phyloP scores from a whole-genome alignment of 2,888 invertebrate species.

The Hecatera dysodea region DNA sequence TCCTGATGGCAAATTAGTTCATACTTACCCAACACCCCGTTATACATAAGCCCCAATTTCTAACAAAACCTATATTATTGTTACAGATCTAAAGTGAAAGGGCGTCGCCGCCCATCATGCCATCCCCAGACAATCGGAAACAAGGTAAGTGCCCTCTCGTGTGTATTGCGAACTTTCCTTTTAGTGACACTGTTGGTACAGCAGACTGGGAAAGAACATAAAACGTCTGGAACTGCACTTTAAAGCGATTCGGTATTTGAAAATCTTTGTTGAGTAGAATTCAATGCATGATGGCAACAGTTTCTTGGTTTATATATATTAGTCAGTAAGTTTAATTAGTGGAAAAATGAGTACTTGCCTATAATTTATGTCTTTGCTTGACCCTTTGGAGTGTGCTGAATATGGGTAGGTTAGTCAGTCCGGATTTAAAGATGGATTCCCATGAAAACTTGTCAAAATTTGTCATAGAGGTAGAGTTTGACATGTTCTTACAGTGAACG shows the following conservation, averaged over 20 bases:
- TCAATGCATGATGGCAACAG: no score
- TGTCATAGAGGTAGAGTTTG: no score
- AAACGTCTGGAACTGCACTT: constrained; percentile 20
- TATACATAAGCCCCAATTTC: no score
- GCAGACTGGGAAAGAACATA: constrained; percentile 2
- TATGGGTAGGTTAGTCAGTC: no score
- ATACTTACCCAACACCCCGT: no score
- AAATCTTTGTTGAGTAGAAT: constrained; percentile 21
- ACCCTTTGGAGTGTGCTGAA: no score
- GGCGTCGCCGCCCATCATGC: constrained; percentile 66
- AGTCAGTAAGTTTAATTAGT: background rate
- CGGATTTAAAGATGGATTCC: no score
- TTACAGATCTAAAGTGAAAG: constrained; percentile 63
- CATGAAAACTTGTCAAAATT: no score
- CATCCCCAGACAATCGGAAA: constrained; percentile 72
- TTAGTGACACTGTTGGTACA: constrained; percentile 18
- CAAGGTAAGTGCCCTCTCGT: constrained; percentile 66
- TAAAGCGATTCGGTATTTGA: background rate
- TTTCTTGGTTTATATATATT: no score
- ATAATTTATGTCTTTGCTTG: no score
- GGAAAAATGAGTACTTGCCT: background rate
- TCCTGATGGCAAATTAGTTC: no score
- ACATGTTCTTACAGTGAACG: no score
- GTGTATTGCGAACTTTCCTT: constrained; percentile 26
- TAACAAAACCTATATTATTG: constrained; percentile 27